Base-by-base conservation (phyloP, 35 echinoderm and acorn worm genomes). In the Hemicentrotus pulcherrimus region DNA sequence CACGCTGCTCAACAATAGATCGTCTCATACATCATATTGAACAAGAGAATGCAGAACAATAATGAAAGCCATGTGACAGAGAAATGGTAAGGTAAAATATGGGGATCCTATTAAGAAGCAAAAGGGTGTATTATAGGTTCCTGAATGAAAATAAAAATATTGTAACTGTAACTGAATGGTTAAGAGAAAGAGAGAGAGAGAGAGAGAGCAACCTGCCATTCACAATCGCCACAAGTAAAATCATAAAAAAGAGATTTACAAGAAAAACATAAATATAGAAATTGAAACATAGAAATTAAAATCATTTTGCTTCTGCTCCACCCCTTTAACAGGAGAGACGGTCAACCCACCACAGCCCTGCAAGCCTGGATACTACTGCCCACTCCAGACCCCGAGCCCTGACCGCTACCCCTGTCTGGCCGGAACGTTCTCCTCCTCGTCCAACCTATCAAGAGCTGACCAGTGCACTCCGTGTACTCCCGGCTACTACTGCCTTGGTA, bases 351-450 rank as follows among this genome's bases (percentile, higher is more conserved):
- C 98, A 0, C 95, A 97, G 92, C 97, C 98, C 6, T 99, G 98
- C 87, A 99, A 95, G 94, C 98, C 98, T 19, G 98, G 98, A 19
- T 98, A 99, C 55, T 99, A 99, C 95, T 99, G 98, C 47, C 98
- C 98, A 2, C 91, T 96, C 0, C 96, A 97, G 94, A 99, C 98
- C 46, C 98, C 98, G 0, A 97, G 97, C 60, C 98, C 98, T 30
- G 98, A 99, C 85, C 91, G 98, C 1, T 98, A 94, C 94, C 98
- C 98, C 4, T 99, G 98, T 88, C 96, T 95, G 30, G 97, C 96
- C 32, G 98, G 98, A 32, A 99, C 98, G 5, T 99, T 99, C 91
- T 99, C 98, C 24, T 95, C 97, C 9, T 70, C 59, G 22, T 90
- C 98, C 59, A 97, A 99, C 65, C 95, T 97, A 10, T 97, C 95